Conservation (phyloP, 1,140 invertebrate genomes). For the Chironomus tepperi region DNA sequence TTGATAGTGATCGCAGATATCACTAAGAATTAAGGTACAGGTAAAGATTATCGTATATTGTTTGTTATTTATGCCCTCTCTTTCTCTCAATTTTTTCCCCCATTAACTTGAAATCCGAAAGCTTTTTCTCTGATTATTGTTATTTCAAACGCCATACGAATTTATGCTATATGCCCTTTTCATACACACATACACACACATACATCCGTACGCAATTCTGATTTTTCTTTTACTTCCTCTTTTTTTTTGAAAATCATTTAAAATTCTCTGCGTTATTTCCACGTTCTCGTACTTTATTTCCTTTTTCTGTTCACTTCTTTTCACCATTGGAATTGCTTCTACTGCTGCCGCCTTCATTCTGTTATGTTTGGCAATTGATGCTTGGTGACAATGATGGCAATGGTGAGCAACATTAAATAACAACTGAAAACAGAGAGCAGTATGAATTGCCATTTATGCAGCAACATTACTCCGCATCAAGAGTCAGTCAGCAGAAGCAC, state of each 20-base stretch:
- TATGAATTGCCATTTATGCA: background rate
- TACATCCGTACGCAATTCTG: background rate
- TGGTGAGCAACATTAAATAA: background rate
- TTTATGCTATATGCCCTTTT: slow-evolving; percentile 21
- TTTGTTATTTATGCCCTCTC: slow-evolving; percentile 16
- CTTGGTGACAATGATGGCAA: too few species aligned
- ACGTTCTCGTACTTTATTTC: slow-evolving; percentile 19
- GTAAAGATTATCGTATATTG: slow-evolving; percentile 5
- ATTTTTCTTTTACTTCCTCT: background rate
- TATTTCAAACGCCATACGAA: slow-evolving; percentile 14
- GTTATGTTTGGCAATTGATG: background rate
- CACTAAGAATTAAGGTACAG: slow-evolving; percentile 13
- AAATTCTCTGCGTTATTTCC: slow-evolving; percentile 22
- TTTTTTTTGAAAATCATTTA: slow-evolving; percentile 3
- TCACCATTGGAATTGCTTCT: too few species aligned
- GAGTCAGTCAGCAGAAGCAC: too few species aligned
- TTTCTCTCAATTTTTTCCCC: background rate
- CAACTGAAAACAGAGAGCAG: too few species aligned
- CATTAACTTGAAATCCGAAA: background rate
- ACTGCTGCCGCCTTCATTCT: background rate
- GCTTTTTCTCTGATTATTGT: background rate
- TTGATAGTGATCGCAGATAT: slow-evolving; percentile 3
- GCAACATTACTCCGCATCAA: background rate
- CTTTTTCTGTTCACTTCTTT: too few species aligned
- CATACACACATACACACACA: background rate